Conservation (phyloP, 2,888 invertebrate species). For the Chymomyza procnemis region DNA sequence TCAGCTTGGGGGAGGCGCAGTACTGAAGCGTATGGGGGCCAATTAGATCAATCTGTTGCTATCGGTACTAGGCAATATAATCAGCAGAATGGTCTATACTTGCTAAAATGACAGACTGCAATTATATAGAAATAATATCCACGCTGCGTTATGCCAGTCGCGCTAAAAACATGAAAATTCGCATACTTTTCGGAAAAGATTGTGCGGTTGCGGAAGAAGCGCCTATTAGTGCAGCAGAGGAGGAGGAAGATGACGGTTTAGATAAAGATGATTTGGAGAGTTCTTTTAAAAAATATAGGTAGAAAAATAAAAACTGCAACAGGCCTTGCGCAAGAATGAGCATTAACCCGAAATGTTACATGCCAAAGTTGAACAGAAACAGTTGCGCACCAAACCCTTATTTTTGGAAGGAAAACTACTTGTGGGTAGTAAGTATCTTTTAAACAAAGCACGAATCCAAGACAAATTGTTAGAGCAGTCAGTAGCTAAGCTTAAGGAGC, state of each 20-base stretch:
- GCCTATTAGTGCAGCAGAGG: conserved; percentile 69
- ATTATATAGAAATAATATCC: conserved; percentile 98
- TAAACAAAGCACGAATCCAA: conserved; percentile 97
- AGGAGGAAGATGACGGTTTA: conserved; percentile 68
- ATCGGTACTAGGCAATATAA: conserved; percentile 98
- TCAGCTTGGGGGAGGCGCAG: conserved; percentile 88
- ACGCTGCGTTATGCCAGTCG: conserved; percentile 97
- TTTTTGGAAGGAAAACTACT: conserved; percentile 96
- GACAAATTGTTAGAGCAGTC: conserved; percentile 92
- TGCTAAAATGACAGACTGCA: conserved; percentile 94
- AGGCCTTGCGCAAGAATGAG: conserved; percentile 83
- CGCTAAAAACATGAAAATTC: conserved; percentile 98
- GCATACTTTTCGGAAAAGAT: conserved; percentile 99
- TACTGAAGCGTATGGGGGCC: conserved; percentile 95
- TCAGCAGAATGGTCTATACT: conserved; percentile 98
- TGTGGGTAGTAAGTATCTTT: conserved; percentile 97
- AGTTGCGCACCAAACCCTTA: conserved; percentile 89
- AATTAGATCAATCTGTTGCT: conserved; percentile 98
- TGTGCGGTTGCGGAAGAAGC: conserved; percentile 87
- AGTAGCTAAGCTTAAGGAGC: conserved; percentile 87
- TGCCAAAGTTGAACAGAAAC: conserved; percentile 89
- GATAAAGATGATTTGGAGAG: conserved; percentile 70
- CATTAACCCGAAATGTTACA: conserved; percentile 87
- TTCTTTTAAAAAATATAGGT: conserved; percentile 73
- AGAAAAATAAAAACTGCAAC: conserved; percentile 84